A percentile compares a stretch with the other conserved stretches of the same genome.
Evolutionary conservation across 2,113 vertebrate species (phyloP).

Genomic region (Aspiorhynchus laticeps): DNA sequence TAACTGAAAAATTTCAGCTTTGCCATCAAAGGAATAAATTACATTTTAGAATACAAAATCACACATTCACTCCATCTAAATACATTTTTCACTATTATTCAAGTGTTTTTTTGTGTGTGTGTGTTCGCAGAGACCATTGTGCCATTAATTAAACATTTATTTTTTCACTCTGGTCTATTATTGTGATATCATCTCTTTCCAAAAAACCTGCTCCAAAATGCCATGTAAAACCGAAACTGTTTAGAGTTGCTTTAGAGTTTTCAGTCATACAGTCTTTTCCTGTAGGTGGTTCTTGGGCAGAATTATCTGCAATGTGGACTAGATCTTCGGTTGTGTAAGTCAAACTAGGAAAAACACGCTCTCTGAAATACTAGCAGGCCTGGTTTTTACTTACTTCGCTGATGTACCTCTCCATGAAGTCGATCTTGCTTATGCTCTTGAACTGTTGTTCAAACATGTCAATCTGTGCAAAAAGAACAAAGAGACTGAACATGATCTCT

Average conservation of each 20-base stretch:
- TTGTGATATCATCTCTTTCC: background rate
- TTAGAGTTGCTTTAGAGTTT: background rate
- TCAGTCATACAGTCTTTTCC: background rate
- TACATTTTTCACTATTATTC: background rate
- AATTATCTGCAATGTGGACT: background rate
- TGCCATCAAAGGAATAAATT: background rate
- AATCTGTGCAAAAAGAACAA: conserved; percentile 66
- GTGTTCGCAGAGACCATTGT: background rate
- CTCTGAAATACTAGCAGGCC: background rate
- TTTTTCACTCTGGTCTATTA: background rate
- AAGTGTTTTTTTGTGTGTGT: background rate
- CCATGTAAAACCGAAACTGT: background rate
- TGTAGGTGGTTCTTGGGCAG: background rate
- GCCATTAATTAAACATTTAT: no score
- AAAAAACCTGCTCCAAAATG: background rate
- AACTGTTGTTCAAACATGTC: conserved; percentile 82
- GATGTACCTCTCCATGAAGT: conserved; percentile 83
- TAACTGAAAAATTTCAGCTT: background rate
- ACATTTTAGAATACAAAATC: background rate
- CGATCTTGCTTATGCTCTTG: conserved; percentile 81
- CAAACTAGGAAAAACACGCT: background rate
- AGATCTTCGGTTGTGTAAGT: background rate
- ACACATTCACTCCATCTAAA: background rate
- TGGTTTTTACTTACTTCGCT: conserved; percentile 69
- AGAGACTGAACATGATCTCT: background rate